These are phyloP conservation scores for Anomalospiza imberbis DNA, from an alignment of 2,797 vertebrate species.

Conservation along the genomic window DNA sequence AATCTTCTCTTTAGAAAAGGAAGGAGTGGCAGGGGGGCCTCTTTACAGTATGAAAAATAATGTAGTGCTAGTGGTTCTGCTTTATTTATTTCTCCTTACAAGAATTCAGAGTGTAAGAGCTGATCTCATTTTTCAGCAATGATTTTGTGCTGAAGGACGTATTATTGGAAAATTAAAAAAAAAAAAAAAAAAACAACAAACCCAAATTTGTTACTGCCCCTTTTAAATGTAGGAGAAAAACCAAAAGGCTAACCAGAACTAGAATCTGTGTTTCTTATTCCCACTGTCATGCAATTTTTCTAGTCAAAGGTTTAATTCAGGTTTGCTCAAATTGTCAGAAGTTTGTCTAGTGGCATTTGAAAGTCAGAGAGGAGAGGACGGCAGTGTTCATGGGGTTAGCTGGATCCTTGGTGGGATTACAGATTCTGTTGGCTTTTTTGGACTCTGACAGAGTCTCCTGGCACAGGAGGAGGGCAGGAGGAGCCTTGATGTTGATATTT, in stretches of 20 bases:
- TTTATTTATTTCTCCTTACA: neutral
- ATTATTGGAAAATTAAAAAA: neutral
- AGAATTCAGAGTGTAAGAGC: neutral
- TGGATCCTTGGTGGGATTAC: neutral
- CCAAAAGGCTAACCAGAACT: neutral
- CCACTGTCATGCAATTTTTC: fast-evolving
- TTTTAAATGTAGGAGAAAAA: neutral
- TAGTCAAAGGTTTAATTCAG: neutral
- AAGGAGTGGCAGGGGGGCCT: neutral
- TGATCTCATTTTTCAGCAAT: neutral
- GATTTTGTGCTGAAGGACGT: neutral
- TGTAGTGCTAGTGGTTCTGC: neutral
- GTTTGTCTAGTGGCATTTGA: neutral
- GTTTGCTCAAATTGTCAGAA: neutral
- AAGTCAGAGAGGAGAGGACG: neutral
- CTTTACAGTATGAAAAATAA: neutral
- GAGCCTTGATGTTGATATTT: neutral
- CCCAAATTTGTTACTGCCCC: neutral
- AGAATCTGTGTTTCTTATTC: neutral
- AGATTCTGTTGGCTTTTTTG: neutral
- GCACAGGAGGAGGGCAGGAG: neutral
- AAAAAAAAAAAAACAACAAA: neutral
- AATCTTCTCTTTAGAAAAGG: neutral
- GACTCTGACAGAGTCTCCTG: neutral
- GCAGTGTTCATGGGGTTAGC: too few species aligned